Base-by-base conservation (phyloP, 1,140 invertebrate species). In the Nasonia giraulti region DNA sequence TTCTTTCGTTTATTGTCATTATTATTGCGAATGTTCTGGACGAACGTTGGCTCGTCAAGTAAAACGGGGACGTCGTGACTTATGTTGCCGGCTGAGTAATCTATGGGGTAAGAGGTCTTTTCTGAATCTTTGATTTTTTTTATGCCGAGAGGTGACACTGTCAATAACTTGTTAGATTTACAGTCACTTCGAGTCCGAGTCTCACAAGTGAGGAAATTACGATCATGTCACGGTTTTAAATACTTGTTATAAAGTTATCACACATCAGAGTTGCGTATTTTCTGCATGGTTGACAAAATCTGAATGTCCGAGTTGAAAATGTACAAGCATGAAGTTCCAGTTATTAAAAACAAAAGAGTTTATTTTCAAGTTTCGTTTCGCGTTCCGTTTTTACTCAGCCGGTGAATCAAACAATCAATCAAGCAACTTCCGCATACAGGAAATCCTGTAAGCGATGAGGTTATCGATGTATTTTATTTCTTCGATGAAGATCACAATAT, bases 401-500 rank as follows among this genome's bases (percentile, higher is more conserved):
- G 71, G 44, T 47, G 73, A 50, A 69, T 73, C 7, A 78, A 69
- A 17, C 8, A 33, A 77, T 44, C 12, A 77, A 33, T 17, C 17
- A 17, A 62, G 55, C 62, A 27, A 77, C 12, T 68, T 69, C 17
- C n/a, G 50, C 44, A 73, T 74, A 23, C 68, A 83, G 68, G 33
- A 74, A 40, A 50, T 69, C 27, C 17, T 37, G 40, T 80, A 80
- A 74, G 20, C 20, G 50, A n/a, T 83, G 44, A 71, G 12, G 40
- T 75, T 66, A 82, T 66, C 73, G 55, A 66, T 77, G 6, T 83
- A 17, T 68, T 69, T 77, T 31, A 77, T 69, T 47, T 68, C 55
- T 83, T 68, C 14, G n/a, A 83, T 79, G 66, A 79, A 83, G 40
- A 79, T 71, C 50, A 73, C 40, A 27, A 40, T 83, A 47, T 77